Evolutionary conservation across 2,797 vertebrate genomes (phyloP).

Genomic region (Gymnodraco acuticeps): DNA sequence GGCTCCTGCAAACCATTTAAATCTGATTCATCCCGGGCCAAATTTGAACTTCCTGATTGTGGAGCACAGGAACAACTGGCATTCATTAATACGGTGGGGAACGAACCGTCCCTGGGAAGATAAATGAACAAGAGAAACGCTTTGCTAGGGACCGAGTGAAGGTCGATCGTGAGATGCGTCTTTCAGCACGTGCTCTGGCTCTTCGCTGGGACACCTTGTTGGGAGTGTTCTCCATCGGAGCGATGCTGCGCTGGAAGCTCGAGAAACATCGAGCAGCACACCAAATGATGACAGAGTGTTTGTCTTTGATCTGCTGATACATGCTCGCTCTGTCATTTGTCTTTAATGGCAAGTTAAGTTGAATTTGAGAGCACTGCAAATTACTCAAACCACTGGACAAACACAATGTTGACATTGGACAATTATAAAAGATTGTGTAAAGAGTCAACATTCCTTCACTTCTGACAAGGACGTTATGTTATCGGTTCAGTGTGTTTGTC

Average conservation of each 20-base stretch:
- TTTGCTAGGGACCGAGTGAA: constrained; percentile 59
- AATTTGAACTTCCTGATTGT: constrained; percentile 79
- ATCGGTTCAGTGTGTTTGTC: too few species aligned
- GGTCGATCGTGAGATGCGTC: constrained; percentile 73
- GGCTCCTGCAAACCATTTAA: constrained; percentile 39
- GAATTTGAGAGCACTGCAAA: constrained; percentile 49
- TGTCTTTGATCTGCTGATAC: constrained; percentile 67
- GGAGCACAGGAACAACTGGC: constrained; percentile 81
- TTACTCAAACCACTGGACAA: constrained; percentile 26
- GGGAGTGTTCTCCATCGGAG: constrained; percentile 73
- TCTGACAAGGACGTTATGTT: too few species aligned
- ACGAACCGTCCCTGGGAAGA: constrained; percentile 68
- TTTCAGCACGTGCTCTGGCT: constrained; percentile 87
- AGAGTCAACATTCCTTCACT: neutral
- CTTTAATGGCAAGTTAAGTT: constrained; percentile 38
- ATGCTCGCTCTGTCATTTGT: constrained; percentile 40
- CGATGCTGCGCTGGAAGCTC: constrained; percentile 63
- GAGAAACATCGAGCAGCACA: constrained; percentile 71
- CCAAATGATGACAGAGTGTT: constrained; percentile 63
- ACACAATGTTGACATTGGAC: constrained; percentile 4
- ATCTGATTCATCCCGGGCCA: constrained; percentile 65
- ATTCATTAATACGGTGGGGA: constrained; percentile 79
- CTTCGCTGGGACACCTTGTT: constrained; percentile 81
- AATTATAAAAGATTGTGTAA: constrained; percentile 9
- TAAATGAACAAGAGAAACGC: constrained; percentile 61